Conservation (phyloP, 2,797 vertebrate species). For the Semotilus atromaculatus region DNA sequence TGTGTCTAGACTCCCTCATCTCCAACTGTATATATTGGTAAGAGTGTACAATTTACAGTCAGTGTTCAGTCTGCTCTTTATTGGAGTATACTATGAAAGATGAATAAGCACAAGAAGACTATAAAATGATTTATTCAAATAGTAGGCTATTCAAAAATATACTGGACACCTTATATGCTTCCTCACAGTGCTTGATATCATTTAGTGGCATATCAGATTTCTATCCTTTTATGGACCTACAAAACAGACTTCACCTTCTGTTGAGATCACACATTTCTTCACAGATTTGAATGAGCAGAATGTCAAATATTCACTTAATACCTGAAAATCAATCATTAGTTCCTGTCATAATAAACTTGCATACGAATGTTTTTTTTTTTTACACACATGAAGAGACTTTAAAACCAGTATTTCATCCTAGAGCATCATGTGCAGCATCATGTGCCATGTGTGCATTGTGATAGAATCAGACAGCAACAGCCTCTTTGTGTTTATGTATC, state of each 20-base stretch:
- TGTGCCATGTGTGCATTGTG: constrained; percentile 22
- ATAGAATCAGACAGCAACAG: constrained; percentile 6
- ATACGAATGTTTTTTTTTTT: background rate
- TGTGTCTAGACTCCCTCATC: background rate
- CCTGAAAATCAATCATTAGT: background rate
- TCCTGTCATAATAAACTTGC: background rate
- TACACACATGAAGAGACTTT: background rate
- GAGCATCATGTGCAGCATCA: constrained; percentile 6
- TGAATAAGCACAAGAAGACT: background rate
- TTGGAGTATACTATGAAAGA: background rate
- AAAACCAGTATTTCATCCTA: constrained; percentile 20
- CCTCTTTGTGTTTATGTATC: constrained; percentile 4
- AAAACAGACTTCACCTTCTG: background rate
- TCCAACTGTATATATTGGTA: background rate
- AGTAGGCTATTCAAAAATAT: background rate
- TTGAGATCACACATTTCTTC: background rate
- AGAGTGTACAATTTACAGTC: background rate
- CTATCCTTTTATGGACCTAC: background rate
- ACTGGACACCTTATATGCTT: background rate
- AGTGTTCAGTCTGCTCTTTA: background rate
- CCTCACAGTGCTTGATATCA: background rate
- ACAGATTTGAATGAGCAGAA: background rate
- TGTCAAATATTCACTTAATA: background rate
- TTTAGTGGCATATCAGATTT: background rate
- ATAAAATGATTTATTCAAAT: background rate